Percentiles rank a stretch among this genome's conserved stretches.
Conservation (phyloP, 2,113 vertebrate genomes). For the Scomber colias region DNA sequence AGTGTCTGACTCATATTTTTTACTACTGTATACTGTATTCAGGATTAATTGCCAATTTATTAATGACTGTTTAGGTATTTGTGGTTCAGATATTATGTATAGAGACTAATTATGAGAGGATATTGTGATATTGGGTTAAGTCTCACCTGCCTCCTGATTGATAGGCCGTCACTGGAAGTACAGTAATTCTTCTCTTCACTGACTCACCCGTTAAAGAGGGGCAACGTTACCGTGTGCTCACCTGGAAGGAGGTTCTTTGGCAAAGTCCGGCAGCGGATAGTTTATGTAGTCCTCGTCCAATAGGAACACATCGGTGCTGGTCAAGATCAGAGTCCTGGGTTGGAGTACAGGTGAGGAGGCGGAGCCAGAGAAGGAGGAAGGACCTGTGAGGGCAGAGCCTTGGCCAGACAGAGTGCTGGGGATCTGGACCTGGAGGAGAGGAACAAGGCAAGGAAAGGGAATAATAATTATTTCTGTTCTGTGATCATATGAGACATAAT, state of each 20-base stretch:
- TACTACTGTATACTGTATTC: too few species aligned
- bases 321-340: slow-evolving; percentile 93
- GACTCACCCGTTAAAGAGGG: background rate
- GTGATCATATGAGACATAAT: too few species aligned
- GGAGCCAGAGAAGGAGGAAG: slow-evolving; percentile 53
- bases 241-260: slow-evolving; percentile 95
- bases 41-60: too few species aligned
- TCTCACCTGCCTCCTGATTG: background rate
- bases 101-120: too few species aligned
- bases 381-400: slow-evolving; percentile 25
- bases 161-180: background rate
- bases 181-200: background rate
- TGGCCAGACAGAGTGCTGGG: slow-evolving; percentile 28
- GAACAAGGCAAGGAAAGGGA: background rate
- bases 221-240: slow-evolving; percentile 19
- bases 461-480: background rate
- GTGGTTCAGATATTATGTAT: too few species aligned
- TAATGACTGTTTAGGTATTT: too few species aligned
- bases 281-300: slow-evolving; percentile 96
- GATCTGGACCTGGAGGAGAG: slow-evolving; percentile 61
- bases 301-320: slow-evolving; percentile 92
- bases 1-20: too few species aligned
- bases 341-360: slow-evolving; percentile 78
- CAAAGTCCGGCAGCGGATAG: slow-evolving; percentile 96
- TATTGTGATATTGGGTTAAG: background rate